phyloP scores from a whole-genome alignment of 2,113 vertebrate genomes.

The Takifugu flavidus region DNA sequence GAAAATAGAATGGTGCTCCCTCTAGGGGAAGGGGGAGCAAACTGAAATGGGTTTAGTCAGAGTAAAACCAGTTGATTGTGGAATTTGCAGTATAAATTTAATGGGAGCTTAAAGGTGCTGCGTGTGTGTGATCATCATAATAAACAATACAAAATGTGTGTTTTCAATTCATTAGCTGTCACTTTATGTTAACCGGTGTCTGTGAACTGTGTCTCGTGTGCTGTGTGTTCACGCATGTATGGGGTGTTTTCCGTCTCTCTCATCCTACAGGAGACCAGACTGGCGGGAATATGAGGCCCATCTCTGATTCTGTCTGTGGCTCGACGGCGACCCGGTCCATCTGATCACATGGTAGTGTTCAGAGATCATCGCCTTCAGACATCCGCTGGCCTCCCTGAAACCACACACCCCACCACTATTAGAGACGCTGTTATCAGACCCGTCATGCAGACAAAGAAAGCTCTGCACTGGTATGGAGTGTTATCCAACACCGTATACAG shows the following conservation, averaged over 20 bases:
- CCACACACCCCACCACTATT: background rate
- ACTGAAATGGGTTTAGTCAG: conserved; percentile 23
- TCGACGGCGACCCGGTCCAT: conserved; percentile 73
- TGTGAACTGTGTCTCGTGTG: conserved; percentile 33
- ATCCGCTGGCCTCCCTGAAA: conserved; percentile 71
- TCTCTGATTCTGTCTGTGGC: conserved; percentile 29
- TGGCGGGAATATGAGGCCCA: conserved; percentile 78
- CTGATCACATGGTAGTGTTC: conserved; percentile 74
- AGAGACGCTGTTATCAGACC: background rate
- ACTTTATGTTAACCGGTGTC: conserved; percentile 29
- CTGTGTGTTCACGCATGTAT: conserved; percentile 27
- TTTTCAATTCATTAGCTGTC: conserved; percentile 19
- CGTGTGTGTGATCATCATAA: conserved; percentile 34
- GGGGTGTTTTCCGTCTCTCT: conserved; percentile 27
- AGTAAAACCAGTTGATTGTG: conserved; percentile 29
- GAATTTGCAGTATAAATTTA: conserved; percentile 18
- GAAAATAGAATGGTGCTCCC: conserved; percentile 4
- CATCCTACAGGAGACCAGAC: conserved; percentile 78
- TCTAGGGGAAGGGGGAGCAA: conserved; percentile 14
- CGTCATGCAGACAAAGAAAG: background rate
- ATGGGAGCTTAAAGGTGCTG: conserved; percentile 27
- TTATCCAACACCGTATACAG: no score
- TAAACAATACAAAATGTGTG: conserved; percentile 15
- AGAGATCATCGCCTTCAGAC: conserved; percentile 83
- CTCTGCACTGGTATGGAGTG: no score